These are phyloP conservation scores for Drosophila tripunctata DNA, from an alignment of 2,888 invertebrate species.

Conservation along the genomic window DNA sequence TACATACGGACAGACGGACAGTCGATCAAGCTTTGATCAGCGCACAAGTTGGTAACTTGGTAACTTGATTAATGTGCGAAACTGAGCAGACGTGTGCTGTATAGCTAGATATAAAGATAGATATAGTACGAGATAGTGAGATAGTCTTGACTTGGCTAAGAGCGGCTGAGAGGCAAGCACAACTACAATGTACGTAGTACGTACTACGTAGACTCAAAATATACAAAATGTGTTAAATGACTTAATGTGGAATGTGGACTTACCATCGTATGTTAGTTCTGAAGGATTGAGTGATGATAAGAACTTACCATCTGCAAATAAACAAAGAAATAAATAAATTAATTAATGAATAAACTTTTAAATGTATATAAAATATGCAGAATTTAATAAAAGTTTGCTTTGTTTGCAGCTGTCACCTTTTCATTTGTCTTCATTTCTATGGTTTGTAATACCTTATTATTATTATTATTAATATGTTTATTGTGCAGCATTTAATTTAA, in stretches of 20 bases:
- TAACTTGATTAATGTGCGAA: conserved; percentile 69
- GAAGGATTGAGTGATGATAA: conserved; percentile 85
- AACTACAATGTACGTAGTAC: conserved; percentile 1
- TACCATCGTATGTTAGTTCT: conserved; percentile 85
- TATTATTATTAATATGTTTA: conserved; percentile 76
- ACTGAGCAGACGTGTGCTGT: conserved; percentile 11
- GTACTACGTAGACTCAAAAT: not conserved
- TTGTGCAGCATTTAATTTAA: conserved; percentile 78
- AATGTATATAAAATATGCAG: conserved; percentile 41
- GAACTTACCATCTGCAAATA: conserved; percentile 85
- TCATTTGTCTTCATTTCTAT: not conserved
- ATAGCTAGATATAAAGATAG: not conserved
- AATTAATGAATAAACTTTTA: not conserved
- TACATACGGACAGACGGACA: conserved; percentile 6
- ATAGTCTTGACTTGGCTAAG: too few relatives aligned
- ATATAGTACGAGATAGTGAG: not conserved
- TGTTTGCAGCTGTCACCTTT: conserved; percentile 11
- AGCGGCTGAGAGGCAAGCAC: not conserved
- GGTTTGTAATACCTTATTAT: conserved; percentile 34
- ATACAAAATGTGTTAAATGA: conserved; percentile 79
- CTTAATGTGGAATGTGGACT: conserved; percentile 83
- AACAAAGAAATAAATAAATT: conserved; percentile 29
- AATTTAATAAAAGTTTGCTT: conserved; percentile 25
- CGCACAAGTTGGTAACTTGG: conserved; percentile 31
- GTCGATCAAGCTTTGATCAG: conserved; percentile 41